phyloP scores from a whole-genome alignment of 2,888 invertebrate species.

The Anaspis maculata region DNA sequence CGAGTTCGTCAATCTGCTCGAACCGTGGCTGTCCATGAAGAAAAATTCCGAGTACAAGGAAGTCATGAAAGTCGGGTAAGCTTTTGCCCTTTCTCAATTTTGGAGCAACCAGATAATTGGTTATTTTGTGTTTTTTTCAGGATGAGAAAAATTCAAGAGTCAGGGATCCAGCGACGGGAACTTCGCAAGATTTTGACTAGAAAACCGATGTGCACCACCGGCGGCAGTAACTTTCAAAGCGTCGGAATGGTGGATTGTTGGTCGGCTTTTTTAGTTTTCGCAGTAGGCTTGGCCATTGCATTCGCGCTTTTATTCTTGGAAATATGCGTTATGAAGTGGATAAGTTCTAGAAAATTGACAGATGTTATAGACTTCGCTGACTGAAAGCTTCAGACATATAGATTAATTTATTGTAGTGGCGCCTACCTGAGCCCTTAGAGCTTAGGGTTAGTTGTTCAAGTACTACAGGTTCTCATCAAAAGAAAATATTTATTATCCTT shows the following conservation, averaged over 20 bases:
- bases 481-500: too few relatives aligned
- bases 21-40: slow-evolving; percentile 48
- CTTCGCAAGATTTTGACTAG: slow-evolving; percentile 14
- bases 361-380: too few relatives aligned
- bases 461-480: too few relatives aligned
- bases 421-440: too few relatives aligned
- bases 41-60: slow-evolving; percentile 49
- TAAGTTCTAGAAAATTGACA: too few relatives aligned
- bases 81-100: background rate
- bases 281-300: slow-evolving; percentile 10
- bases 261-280: slow-evolving; percentile 19
- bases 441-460: too few relatives aligned
- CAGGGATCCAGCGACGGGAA: slow-evolving; percentile 17
- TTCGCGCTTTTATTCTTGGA: slow-evolving; percentile 14
- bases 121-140: too few relatives aligned
- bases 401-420: too few relatives aligned
- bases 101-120: too few relatives aligned
- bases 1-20: slow-evolving; percentile 46
- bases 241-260: slow-evolving; percentile 22
- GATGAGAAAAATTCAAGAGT: slow-evolving; percentile 14
- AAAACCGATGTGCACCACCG: slow-evolving; percentile 17
- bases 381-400: too few relatives aligned
- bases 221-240: slow-evolving; percentile 17
- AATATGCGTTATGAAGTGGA: slow-evolving; percentile 4
- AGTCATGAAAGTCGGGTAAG: slow-evolving; percentile 49